Percentiles rank a stretch among this genome's conserved stretches.
phyloP scores from a whole-genome alignment of 2,113 vertebrate species.

The Daphoenositta chrysoptera region DNA sequence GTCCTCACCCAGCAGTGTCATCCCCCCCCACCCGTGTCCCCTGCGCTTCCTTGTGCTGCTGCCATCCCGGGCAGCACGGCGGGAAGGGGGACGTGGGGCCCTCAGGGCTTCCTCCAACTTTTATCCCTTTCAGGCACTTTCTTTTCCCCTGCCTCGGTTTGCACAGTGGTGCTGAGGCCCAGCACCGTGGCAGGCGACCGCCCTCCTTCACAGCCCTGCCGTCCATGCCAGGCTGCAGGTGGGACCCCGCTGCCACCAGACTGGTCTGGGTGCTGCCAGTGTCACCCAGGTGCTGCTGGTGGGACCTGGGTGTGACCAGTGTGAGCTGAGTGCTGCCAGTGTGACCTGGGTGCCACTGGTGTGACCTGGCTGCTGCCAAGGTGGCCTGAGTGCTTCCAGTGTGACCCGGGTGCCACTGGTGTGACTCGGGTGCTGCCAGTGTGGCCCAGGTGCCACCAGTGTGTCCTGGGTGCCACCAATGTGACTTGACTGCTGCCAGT shows the following conservation, averaged over 20 bases:
- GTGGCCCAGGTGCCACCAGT: not conserved
- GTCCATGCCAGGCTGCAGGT: not conserved
- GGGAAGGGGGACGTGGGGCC: not conserved
- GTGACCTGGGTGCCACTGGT: not conserved
- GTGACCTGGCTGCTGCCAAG: not conserved
- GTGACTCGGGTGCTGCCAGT: not conserved
- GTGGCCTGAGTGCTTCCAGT: not conserved
- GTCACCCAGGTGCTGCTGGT: not conserved
- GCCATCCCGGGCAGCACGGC: accelerated
- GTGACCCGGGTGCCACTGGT: not conserved
- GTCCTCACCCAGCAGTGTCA: not conserved
- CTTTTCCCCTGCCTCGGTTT: accelerated
- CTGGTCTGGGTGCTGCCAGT: not conserved
- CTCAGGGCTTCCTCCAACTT: not conserved
- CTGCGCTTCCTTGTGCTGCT: not conserved
- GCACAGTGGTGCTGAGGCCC: not conserved
- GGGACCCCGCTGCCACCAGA: not conserved
- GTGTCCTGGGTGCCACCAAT: not conserved
- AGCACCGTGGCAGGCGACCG: not conserved
- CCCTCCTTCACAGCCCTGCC: not conserved
- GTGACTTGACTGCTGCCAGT: not conserved
- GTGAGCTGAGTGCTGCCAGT: not conserved
- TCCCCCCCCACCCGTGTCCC: not conserved
- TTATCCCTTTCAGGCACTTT: constrained; percentile 28
- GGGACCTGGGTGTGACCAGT: not conserved